Conservation (phyloP, 2,113 vertebrate genomes). For the Capreolus pygargus region DNA sequence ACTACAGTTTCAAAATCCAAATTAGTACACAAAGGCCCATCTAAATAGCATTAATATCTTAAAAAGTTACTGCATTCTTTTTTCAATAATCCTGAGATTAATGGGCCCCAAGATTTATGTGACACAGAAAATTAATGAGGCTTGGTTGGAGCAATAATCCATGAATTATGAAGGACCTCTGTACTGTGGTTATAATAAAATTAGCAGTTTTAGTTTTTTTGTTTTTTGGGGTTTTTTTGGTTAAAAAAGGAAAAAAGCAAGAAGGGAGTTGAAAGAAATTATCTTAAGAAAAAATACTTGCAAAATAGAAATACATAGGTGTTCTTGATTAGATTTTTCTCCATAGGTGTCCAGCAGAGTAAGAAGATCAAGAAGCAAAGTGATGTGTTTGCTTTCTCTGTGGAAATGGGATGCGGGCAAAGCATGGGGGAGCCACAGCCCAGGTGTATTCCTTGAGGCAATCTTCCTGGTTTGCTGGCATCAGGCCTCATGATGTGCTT, state of each 20-base stretch:
- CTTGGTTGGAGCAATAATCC: background rate
- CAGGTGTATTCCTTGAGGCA: background rate
- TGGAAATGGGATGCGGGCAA: background rate
- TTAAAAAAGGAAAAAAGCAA: background rate
- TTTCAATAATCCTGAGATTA: conserved; percentile 74
- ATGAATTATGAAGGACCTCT: conserved; percentile 57
- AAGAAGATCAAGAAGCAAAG: background rate
- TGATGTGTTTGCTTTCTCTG: background rate
- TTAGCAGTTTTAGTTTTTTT: conserved; percentile 15
- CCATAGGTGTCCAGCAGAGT: background rate
- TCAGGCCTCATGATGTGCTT: background rate
- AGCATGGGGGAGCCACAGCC: fast-evolving
- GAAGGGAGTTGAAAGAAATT: background rate
- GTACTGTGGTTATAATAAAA: conserved; percentile 51
- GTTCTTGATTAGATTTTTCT: background rate
- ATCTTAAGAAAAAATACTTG: background rate
- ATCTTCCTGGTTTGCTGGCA: background rate
- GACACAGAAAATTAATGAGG: conserved; percentile 72
- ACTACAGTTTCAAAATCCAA: conserved; percentile 63
- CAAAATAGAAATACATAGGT: background rate
- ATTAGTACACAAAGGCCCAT: conserved; percentile 53
- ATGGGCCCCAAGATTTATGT: conserved; percentile 59
- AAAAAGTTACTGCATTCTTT: conserved; percentile 48
- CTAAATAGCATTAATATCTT: conserved; percentile 48
- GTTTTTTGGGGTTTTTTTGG: background rate